phyloP scores from a whole-genome alignment of 2,888 invertebrate genomes.

The Chymomyza amoena region DNA sequence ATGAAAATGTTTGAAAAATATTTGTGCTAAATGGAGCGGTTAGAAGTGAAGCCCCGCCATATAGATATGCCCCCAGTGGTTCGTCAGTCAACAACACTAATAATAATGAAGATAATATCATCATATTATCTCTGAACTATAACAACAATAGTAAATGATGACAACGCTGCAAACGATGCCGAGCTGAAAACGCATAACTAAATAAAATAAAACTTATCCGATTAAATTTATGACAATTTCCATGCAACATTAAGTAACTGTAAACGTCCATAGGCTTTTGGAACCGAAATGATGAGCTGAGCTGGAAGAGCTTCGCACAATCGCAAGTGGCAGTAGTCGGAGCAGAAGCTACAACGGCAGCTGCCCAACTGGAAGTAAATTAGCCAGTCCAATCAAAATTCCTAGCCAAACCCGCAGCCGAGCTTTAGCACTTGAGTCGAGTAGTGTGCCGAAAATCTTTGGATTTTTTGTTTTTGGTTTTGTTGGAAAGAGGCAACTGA shows the following conservation, averaged over 20 bases:
- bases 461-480: no score
- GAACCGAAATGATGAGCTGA: not conserved
- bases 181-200: slow-evolving; percentile 14
- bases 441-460: no score
- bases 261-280: not conserved
- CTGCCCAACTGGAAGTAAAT: not conserved
- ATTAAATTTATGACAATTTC: slow-evolving; percentile 66
- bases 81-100: slow-evolving; percentile 15
- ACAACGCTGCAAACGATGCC: not conserved
- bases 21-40: slow-evolving; percentile 24
- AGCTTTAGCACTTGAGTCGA: not conserved
- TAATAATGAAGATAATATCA: slow-evolving; percentile 36
- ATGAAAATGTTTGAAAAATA: slow-evolving; percentile 42
- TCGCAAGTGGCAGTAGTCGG: not conserved
- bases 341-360: no score
- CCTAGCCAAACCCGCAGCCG: slow-evolving; percentile 4
- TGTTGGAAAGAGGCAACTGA: no score
- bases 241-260: slow-evolving; percentile 35
- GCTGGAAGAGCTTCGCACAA: slow-evolving; percentile 1
- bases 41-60: not conserved
- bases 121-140: slow-evolving; percentile 26
- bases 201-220: slow-evolving; percentile 61
- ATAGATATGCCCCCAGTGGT: not conserved
- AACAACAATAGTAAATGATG: no score
- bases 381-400: slow-evolving; percentile 5